These are phyloP conservation scores for Morone chrysops DNA, from an alignment of 2,113 vertebrate genomes.

Conservation along the genomic window DNA sequence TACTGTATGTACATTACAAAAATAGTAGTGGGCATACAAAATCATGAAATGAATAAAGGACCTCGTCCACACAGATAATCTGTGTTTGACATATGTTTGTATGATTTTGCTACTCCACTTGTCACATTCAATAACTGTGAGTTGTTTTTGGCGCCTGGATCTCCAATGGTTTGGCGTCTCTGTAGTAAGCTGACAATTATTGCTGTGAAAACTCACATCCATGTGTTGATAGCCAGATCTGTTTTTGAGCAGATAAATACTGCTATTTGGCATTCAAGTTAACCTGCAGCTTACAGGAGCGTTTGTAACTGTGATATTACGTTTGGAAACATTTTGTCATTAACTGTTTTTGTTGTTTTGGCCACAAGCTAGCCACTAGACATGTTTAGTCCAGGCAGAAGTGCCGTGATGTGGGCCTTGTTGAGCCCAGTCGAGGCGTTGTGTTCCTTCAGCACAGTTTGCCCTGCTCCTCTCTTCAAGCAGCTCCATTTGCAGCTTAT, in stretches of 20 bases:
- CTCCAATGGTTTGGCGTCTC: neutral
- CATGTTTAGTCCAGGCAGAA: slow-evolving; percentile 14
- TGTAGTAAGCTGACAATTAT: neutral
- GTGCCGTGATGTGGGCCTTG: slow-evolving; percentile 36
- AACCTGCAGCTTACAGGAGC: neutral
- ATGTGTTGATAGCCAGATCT: slow-evolving; percentile 11
- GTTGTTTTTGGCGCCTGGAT: slow-evolving; percentile 1
- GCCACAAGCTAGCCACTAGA: neutral
- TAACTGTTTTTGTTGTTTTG: slow-evolving; percentile 10
- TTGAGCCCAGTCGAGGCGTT: neutral
- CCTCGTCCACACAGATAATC: neutral
- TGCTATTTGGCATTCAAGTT: neutral
- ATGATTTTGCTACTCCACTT: neutral
- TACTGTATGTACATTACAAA: neutral
- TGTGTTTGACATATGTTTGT: neutral
- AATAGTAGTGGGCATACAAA: neutral
- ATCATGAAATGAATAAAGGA: neutral
- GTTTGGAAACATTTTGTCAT: slow-evolving; percentile 6
- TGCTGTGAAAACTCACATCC: neutral
- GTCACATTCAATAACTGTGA: neutral
- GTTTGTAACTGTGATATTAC: neutral
- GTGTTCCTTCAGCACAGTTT: slow-evolving; percentile 30
- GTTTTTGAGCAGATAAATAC: slow-evolving; percentile 5
- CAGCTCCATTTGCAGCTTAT: slow-evolving; percentile 63
- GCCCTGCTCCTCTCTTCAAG: slow-evolving; percentile 31